Conservation (phyloP, 2,797 vertebrate species). For the Salmo trutta region DNA sequence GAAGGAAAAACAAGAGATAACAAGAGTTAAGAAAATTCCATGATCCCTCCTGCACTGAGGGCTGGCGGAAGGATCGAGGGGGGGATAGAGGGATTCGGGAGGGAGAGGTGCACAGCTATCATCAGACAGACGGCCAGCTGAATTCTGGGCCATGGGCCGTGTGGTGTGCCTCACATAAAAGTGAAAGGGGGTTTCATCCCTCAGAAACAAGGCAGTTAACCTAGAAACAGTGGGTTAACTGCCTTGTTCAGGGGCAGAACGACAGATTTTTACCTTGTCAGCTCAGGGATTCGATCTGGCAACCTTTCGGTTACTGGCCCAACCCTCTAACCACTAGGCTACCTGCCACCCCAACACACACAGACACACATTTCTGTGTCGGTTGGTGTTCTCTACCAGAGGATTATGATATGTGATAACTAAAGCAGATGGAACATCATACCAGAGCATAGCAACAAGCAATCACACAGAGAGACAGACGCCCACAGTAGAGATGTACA, state of each 20-base stretch:
- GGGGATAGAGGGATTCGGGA: slow-evolving; percentile 21
- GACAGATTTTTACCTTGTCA: too few species aligned
- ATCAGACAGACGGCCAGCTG: slow-evolving; percentile 23
- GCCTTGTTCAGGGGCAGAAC: too few species aligned
- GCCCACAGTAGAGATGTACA: not conserved
- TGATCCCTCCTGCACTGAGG: slow-evolving; percentile 14
- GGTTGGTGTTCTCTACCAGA: slow-evolving; percentile 20
- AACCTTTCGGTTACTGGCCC: too few species aligned
- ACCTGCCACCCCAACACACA: too few species aligned
- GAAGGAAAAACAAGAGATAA: slow-evolving; percentile 54
- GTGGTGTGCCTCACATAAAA: slow-evolving; percentile 21
- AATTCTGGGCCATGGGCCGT: slow-evolving; percentile 31
- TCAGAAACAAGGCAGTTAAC: not conserved
- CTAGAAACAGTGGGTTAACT: too few species aligned
- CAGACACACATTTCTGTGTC: not conserved
- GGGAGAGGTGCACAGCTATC: slow-evolving; percentile 15
- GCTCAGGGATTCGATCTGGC: too few species aligned
- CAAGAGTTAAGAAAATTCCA: slow-evolving; percentile 40
- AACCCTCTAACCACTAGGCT: too few species aligned
- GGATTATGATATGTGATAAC: slow-evolving; percentile 24
- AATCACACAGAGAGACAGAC: not conserved
- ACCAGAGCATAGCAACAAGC: slow-evolving; percentile 13
- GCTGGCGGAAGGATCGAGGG: slow-evolving; percentile 6
- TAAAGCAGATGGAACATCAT: slow-evolving; percentile 30
- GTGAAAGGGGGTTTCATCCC: slow-evolving; percentile 18